phyloP scores from a whole-genome alignment of 2,888 invertebrate genomes.

The Nymphalis polychloros region DNA sequence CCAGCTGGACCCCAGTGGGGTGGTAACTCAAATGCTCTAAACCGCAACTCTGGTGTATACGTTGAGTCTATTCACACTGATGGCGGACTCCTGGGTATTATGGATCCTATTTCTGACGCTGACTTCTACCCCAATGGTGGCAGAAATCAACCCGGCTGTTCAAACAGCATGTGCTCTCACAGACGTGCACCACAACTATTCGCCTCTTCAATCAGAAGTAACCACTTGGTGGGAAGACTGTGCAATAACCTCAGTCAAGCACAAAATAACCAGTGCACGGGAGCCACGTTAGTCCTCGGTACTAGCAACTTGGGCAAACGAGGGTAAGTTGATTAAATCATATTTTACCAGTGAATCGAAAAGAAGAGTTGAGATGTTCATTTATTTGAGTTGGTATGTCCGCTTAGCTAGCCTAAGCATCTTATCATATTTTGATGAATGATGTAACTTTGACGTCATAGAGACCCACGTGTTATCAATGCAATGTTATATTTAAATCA shows the following conservation, averaged over 20 bases:
- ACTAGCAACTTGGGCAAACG: conserved; percentile 42
- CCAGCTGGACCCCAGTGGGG: conserved; percentile 56
- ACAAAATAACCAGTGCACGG: conserved; percentile 39
- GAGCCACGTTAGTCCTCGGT: conserved; percentile 42
- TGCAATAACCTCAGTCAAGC: conserved; percentile 44
- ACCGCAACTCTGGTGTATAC: conserved; percentile 46
- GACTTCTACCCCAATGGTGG: conserved; percentile 57
- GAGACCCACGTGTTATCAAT: too few relatives aligned
- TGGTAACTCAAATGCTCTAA: conserved; percentile 46
- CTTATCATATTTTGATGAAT: too few relatives aligned
- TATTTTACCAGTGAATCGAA: too few relatives aligned
- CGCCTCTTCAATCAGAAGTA: conserved; percentile 45
- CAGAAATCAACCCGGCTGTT: conserved; percentile 49
- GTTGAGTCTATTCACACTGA: conserved; percentile 53
- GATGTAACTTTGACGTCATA: too few relatives aligned
- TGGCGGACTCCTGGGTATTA: conserved; percentile 48
- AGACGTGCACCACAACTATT: conserved; percentile 45
- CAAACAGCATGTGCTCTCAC: conserved; percentile 48
- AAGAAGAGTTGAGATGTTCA: too few relatives aligned
- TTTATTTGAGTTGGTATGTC: too few relatives aligned
- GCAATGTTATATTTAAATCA: too few relatives aligned
- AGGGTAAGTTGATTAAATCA: conserved; percentile 39
- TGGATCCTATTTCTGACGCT: conserved; percentile 45
- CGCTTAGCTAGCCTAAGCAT: too few relatives aligned
- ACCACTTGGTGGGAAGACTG: conserved; percentile 45